phyloP scores from a whole-genome alignment of 2,888 invertebrate species.

The Scrobipalpa costella region DNA sequence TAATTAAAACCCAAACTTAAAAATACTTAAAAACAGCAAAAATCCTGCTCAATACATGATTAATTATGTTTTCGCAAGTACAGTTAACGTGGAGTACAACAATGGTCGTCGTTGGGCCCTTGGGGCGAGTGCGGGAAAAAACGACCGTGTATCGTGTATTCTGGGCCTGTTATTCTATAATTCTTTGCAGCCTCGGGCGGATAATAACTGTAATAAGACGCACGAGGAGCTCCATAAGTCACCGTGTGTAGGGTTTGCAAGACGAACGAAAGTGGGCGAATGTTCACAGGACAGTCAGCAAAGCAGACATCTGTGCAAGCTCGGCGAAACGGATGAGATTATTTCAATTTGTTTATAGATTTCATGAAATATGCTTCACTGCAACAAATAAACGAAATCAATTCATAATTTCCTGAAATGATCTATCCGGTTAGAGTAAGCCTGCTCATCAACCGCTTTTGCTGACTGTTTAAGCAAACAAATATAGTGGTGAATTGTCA shows the following conservation, averaged over 20 bases:
- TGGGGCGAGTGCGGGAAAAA: slow-evolving; percentile 40
- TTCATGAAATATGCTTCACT: too few relatives aligned
- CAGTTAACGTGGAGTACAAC: slow-evolving; percentile 25
- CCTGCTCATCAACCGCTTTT: too few relatives aligned
- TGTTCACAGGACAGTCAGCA: too few relatives aligned
- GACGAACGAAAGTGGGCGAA: neutral
- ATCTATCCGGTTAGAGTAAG: too few relatives aligned
- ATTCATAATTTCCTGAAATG: too few relatives aligned
- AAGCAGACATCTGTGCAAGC: too few relatives aligned
- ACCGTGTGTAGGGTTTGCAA: slow-evolving; percentile 39
- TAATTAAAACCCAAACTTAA: slow-evolving; percentile 14
- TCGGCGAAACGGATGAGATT: too few relatives aligned
- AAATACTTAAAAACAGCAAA: neutral
- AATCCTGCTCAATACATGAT: slow-evolving; percentile 21
- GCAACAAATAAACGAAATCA: too few relatives aligned
- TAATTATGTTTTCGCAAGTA: slow-evolving; percentile 20
- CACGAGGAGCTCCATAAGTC: slow-evolving; percentile 61
- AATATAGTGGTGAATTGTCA: too few relatives aligned
- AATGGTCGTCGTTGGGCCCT: slow-evolving; percentile 35
- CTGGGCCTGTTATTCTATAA: slow-evolving; percentile 54
- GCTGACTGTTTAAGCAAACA: too few relatives aligned
- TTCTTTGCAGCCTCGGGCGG: slow-evolving; percentile 57
- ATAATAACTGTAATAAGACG: slow-evolving; percentile 72
- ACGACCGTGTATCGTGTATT: slow-evolving; percentile 33
- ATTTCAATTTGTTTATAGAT: too few relatives aligned